A percentile compares a stretch with the other conserved stretches of the same genome.
Evolutionary conservation across 2,113 vertebrate genomes (phyloP).

Genomic region (Empidonax traillii): DNA sequence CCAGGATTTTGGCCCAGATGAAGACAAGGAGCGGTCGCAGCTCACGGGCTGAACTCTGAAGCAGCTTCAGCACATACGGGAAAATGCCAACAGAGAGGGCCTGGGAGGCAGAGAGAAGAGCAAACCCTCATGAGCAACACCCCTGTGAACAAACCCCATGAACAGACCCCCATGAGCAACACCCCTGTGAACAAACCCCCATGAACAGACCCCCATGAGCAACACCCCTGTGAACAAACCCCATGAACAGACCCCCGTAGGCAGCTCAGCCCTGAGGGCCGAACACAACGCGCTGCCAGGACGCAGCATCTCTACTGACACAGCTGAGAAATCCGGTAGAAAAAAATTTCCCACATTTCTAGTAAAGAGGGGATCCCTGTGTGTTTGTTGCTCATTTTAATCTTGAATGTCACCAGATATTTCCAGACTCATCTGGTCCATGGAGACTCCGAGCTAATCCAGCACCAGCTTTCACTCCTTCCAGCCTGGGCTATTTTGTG

Average conservation of each 20-base stretch:
- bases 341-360: neutral
- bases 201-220: neutral
- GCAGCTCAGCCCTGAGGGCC: neutral
- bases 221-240: neutral
- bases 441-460: neutral
- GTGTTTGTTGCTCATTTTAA: neutral
- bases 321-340: neutral
- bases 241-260: too few species aligned
- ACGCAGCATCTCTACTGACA: neutral
- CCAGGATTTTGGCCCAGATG: slow-evolving; percentile 99
- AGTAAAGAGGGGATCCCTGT: neutral
- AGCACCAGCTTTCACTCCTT: neutral
- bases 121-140: neutral
- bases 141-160: too few species aligned
- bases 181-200: neutral
- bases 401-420: neutral
- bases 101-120: slow-evolving; percentile 63
- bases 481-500: neutral
- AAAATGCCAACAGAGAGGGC: slow-evolving; percentile 97
- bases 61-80: slow-evolving; percentile 95
- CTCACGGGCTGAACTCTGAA: slow-evolving; percentile 96
- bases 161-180: neutral
- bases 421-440: neutral
- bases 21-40: slow-evolving; percentile 94
- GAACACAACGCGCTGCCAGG: accelerated